Conservation (phyloP, 1,140 invertebrate genomes). For the Vanessa atalanta region DNA sequence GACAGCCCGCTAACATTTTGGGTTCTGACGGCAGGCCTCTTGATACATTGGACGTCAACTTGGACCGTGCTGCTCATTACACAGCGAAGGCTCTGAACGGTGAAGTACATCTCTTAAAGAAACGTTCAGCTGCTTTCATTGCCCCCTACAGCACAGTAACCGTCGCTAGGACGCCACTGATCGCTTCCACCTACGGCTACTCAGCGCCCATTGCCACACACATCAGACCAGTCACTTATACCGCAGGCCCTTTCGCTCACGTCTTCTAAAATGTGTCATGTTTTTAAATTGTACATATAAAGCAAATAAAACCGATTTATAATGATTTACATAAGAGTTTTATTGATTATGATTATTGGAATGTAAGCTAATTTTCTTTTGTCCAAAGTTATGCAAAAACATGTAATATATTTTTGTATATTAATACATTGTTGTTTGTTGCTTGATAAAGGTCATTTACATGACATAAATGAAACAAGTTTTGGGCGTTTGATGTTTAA, state of each 20-base stretch:
- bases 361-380: neutral
- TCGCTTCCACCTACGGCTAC: slow-evolving; percentile 25
- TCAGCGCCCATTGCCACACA: slow-evolving; percentile 1
- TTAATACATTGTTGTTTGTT: too few species aligned
- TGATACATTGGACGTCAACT: slow-evolving; percentile 73
- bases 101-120: slow-evolving; percentile 57
- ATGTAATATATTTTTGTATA: too few species aligned
- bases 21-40: slow-evolving; percentile 61
- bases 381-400: neutral
- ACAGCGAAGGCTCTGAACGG: slow-evolving; percentile 56
- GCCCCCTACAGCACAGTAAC: slow-evolving; percentile 13
- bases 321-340: neutral
- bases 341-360: neutral
- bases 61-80: slow-evolving; percentile 71
- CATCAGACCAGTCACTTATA: slow-evolving; percentile 17
- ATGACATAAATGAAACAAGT: too few species aligned
- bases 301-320: neutral
- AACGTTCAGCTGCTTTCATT: slow-evolving; percentile 44
- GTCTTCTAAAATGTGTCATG: slow-evolving; percentile 7
- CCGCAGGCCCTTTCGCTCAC: slow-evolving; percentile 19
- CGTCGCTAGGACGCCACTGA: slow-evolving; percentile 32
- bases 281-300: neutral
- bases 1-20: slow-evolving; percentile 65
- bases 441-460: too few species aligned
- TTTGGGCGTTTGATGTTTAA: too few species aligned